Percentiles rank a stretch among this genome's conserved stretches.
These are phyloP conservation scores for Palythoa heliodiscus DNA, from an alignment of 92 coral and sea anemone species.

Conservation along the genomic window DNA sequence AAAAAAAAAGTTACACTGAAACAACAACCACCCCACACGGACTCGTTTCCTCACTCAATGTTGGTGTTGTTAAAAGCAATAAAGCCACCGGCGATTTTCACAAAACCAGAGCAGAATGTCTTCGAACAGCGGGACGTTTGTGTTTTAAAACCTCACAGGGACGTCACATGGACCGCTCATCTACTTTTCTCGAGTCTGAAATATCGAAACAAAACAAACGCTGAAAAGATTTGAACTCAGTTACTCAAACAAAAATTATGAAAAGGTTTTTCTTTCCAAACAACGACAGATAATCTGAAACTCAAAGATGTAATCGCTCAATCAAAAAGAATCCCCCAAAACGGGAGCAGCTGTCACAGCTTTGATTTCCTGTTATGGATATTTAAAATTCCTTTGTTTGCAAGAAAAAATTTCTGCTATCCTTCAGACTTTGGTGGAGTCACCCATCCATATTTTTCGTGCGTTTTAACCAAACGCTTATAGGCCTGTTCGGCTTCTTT, in stretches of 20 bases:
- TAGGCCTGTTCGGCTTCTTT: conserved; percentile 90
- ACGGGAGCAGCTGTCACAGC: conserved; percentile 5
- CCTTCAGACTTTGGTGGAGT: conserved; percentile 94
- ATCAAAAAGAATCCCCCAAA: neutral
- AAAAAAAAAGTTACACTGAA: neutral
- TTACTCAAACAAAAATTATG: neutral
- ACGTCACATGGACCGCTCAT: neutral
- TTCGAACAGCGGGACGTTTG: no score
- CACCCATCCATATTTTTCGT: conserved; percentile 95
- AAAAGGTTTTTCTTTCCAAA: neutral
- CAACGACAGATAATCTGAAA: neutral
- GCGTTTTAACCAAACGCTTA: conserved; percentile 88
- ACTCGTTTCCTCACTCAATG: neutral
- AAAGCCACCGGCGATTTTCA: neutral
- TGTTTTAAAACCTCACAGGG: neutral
- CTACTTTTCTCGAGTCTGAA: neutral
- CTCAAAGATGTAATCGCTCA: neutral
- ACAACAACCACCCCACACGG: neutral
- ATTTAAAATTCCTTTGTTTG: neutral
- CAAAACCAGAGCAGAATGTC: neutral
- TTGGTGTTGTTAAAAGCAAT: neutral
- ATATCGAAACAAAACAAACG: neutral
- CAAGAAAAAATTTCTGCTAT: conserved; percentile 5
- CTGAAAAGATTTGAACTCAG: neutral
- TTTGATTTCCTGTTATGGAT: neutral